Percentiles rank a stretch among this genome's conserved stretches.
phyloP scores from a whole-genome alignment of 2,888 invertebrate species.

The Choristoneura rosaceana region DNA sequence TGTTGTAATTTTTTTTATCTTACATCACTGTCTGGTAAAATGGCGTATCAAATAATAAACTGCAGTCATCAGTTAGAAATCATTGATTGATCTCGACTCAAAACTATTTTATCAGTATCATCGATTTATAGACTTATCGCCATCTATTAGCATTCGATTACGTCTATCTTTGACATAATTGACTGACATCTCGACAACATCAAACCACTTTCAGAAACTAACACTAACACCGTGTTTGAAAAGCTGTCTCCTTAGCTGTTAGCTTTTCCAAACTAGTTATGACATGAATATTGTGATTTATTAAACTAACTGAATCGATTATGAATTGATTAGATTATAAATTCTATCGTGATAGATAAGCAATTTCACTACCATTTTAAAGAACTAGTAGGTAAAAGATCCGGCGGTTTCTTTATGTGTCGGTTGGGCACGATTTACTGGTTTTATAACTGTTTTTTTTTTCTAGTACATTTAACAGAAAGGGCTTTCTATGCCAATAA shows the following conservation, averaged over 20 bases:
- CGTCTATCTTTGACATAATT: slow-evolving; percentile 31
- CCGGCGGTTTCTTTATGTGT: slow-evolving; percentile 8
- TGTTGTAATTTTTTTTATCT: background rate
- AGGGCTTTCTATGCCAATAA: slow-evolving; percentile 22
- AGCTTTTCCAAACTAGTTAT: slow-evolving; percentile 29
- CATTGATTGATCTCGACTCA: background rate
- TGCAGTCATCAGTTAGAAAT: background rate
- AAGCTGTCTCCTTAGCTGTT: slow-evolving; percentile 1
- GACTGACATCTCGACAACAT: slow-evolving; percentile 27
- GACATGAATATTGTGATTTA: slow-evolving; percentile 17
- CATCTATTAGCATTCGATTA: slow-evolving; percentile 10
- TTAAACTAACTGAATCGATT: slow-evolving; percentile 24
- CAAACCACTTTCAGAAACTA: slow-evolving; percentile 25
- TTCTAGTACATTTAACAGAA: slow-evolving; percentile 6
- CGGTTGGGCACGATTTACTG: slow-evolving; percentile 21
- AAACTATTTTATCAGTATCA: slow-evolving; percentile 2
- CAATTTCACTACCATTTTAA: slow-evolving; percentile 3
- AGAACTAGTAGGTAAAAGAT: background rate
- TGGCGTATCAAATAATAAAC: background rate
- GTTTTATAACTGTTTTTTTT: slow-evolving; percentile 20
- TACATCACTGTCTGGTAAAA: background rate
- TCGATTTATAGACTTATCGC: background rate
- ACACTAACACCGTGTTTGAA: slow-evolving; percentile 26
- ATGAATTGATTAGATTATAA: slow-evolving; percentile 28
- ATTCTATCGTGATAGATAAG: slow-evolving; percentile 10